Conservation (phyloP, 2,888 invertebrate genomes). For the Parnassius glacialis region DNA sequence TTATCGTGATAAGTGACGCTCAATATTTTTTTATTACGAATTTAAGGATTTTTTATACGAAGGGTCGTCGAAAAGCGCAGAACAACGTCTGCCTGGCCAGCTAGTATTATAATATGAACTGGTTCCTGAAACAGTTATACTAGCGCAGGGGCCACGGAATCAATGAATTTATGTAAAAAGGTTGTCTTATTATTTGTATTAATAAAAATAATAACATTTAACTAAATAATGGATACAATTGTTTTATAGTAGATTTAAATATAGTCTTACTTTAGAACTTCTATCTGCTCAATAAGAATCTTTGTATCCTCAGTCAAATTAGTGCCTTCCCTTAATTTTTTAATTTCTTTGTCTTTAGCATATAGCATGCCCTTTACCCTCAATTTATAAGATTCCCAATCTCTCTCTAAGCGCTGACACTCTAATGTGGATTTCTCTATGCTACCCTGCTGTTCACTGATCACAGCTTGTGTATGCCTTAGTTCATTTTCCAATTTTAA, state of each 20-base stretch:
- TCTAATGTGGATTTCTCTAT: conserved; percentile 55
- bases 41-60: too few relatives aligned
- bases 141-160: too few relatives aligned
- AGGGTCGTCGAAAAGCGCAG: too few relatives aligned
- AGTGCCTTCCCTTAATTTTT: conserved; percentile 52
- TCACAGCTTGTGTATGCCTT: conserved; percentile 57
- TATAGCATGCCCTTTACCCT: conserved; percentile 68
- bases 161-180: too few relatives aligned
- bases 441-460: conserved; percentile 50
- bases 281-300: conserved; percentile 55
- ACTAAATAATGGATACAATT: too few relatives aligned
- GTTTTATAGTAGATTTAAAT: background rate
- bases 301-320: conserved; percentile 58
- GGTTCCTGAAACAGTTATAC: too few relatives aligned
- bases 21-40: too few relatives aligned
- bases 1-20: too few relatives aligned
- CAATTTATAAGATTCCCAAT: conserved; percentile 70
- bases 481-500: conserved; percentile 60
- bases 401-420: conserved; percentile 59
- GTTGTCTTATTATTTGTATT: too few relatives aligned
- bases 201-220: too few relatives aligned
- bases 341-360: conserved; percentile 65
- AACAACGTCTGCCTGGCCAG: too few relatives aligned
- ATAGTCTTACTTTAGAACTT: conserved; percentile 56
- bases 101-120: too few relatives aligned